Percentiles rank a stretch among this genome's conserved stretches.
Evolutionary conservation across 2,797 vertebrate genomes (phyloP).

Genomic region (Potorous gilbertii): DNA sequence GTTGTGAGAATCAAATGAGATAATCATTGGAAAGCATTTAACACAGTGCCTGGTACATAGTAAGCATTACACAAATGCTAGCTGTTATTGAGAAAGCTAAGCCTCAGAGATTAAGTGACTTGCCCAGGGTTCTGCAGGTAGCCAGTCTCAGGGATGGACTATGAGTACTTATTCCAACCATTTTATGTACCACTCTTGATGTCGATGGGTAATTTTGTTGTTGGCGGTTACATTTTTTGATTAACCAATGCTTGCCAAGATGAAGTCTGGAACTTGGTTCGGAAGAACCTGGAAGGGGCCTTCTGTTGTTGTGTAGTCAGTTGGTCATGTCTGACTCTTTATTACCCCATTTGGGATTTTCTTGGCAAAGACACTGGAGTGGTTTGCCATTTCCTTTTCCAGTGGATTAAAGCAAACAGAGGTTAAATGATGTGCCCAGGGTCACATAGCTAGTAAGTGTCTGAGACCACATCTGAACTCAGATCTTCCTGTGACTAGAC

Average conservation of each 20-base stretch:
- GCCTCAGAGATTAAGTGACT: neutral
- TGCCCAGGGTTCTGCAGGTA: neutral
- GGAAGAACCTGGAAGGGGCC: neutral
- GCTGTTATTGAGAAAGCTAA: neutral
- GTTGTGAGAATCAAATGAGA: neutral
- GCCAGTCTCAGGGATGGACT: neutral
- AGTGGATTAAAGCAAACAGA: neutral
- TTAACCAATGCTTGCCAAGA: neutral
- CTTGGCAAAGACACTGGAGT: neutral
- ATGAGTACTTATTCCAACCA: neutral
- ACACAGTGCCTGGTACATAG: neutral
- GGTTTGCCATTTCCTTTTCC: neutral
- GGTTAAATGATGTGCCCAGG: neutral
- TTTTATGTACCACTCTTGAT: neutral
- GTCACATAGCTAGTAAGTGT: neutral
- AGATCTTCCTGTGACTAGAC: neutral
- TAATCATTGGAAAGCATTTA: neutral
- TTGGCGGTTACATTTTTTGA: neutral
- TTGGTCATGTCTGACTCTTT: neutral
- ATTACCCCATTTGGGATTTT: neutral
- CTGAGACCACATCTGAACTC: neutral
- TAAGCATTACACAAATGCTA: neutral
- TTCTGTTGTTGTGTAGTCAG: neutral
- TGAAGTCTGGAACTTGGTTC: neutral
- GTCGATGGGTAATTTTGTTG: neutral